These are phyloP conservation scores for Mustelus asterias DNA, from an alignment of 2,113 vertebrate species.

Conservation along the genomic window DNA sequence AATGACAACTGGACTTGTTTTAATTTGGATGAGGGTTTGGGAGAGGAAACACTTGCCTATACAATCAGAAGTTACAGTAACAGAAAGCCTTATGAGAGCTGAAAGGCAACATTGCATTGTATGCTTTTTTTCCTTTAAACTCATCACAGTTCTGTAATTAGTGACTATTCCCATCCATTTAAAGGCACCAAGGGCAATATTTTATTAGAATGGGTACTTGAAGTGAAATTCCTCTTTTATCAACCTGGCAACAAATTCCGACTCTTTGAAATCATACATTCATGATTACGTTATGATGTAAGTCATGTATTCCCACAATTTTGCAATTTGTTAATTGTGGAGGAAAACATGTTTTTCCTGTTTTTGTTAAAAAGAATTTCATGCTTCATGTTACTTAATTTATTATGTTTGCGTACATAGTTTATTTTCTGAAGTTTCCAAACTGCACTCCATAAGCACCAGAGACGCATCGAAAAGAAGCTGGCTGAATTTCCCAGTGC, in stretches of 20 bases:
- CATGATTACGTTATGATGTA: no score
- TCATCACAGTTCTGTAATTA: not conserved
- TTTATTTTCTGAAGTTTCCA: slow-evolving; percentile 78
- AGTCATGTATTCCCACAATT: not conserved
- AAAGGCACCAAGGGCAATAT: not conserved
- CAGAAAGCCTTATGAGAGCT: not conserved
- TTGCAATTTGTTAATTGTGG: not conserved
- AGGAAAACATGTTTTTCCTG: not conserved
- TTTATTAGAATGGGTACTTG: not conserved
- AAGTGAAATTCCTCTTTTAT: not conserved
- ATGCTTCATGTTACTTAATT: slow-evolving; percentile 37
- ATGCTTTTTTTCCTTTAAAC: not conserved
- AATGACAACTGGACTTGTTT: not conserved
- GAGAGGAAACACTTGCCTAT: not conserved
- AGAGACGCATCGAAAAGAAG: slow-evolving; percentile 82
- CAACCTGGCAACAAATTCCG: not conserved
- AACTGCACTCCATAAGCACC: slow-evolving; percentile 80
- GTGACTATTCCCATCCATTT: not conserved
- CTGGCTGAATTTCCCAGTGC: slow-evolving; percentile 85
- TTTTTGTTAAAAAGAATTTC: slow-evolving; percentile 21
- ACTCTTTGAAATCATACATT: slow-evolving; percentile 7
- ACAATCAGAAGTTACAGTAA: not conserved
- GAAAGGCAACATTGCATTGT: not conserved
- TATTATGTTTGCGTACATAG: slow-evolving; percentile 57
- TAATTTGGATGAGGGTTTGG: not conserved